phyloP scores from a whole-genome alignment of 35 echinoderm and acorn worm genomes.

The Amphiura filiformis region DNA sequence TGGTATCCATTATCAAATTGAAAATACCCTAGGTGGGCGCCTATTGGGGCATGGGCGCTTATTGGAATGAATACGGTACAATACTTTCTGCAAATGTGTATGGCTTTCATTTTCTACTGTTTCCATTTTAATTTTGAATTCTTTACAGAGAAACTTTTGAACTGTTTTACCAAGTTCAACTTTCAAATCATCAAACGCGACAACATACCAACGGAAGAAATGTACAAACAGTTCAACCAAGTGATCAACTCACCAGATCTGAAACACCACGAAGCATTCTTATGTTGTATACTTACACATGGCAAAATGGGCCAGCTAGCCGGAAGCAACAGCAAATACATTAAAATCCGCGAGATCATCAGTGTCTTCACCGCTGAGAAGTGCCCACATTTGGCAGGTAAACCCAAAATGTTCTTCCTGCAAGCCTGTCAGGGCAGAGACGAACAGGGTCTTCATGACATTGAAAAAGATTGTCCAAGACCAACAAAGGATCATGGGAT shows the following conservation, averaged over 20 bases:
- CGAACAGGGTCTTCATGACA: neutral
- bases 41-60: no score
- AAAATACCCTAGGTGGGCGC: no score
- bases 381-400: conserved; percentile 10
- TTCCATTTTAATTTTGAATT: neutral
- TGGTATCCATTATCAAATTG: no score
- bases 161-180: conserved; percentile 22
- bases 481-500: neutral
- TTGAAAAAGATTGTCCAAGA: neutral
- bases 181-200: neutral
- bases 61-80: no score
- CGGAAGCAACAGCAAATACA: neutral
- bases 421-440: conserved; percentile 26
- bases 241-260: conserved; percentile 3
- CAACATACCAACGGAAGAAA: neutral
- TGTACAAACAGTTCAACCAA: neutral
- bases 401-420: conserved; percentile 57
- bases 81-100: no score
- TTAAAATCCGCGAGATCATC: conserved; percentile 30
- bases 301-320: conserved; percentile 5
- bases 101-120: no score
- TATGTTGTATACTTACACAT: conserved; percentile 44
- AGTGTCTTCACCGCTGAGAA: neutral
- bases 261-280: conserved; percentile 29
- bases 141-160: neutral